Evolutionary conservation across 2,888 invertebrate species (phyloP), one percentile per base, ranked within the genome.

Genomic region (Sicus ferrugineus): DNA sequence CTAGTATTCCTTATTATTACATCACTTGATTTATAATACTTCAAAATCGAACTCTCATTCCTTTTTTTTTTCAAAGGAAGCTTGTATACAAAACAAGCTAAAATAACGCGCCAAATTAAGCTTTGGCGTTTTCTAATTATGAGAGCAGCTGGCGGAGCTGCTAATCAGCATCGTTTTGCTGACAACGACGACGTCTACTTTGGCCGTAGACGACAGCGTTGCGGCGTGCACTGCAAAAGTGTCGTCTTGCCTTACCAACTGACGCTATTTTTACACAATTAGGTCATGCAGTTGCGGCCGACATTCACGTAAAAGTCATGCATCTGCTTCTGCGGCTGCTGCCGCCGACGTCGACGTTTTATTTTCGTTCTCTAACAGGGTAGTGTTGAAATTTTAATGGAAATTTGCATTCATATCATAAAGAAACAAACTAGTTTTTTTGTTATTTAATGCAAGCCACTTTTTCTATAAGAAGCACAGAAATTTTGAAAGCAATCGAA

Each of bases 211-310:
- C n/a, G 38, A 34, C 65, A 26, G 16, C 62, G 42, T 26, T 54
- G 23, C 5, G 38, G 65, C 54, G 19, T 30, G 5, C n/a, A 30
- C 16, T 30, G 50, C 50, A 31, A 38, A 31, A 61, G 21, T 38
- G 48, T 26, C 50, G 9, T 4, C 14, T 38, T 38, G 42, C n/a
- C 42, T 42, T 42, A 3, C 3, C 42, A n/a, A 42, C 14, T 42
- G 16, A n/a, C 42, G 52, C 67, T 73, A 73, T 73, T 73, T 73
- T 66, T 71, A 68, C 65, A 71, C 71, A 73, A 71, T 70, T 73
- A 69, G 73, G 73, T 73, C 73, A 73, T 65, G 67, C 42, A n/a
- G 68, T 59, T 68, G 66, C 69, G 31, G 70, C 42, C 63, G 61
- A 58, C 68, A 63, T 63, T 50, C 38, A 61, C 58, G 61, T 59